Evolutionary conservation across 2,888 invertebrate genomes (phyloP), one percentile per base, ranked within the genome.

Genomic region (Caradrina clavipalpis): DNA sequence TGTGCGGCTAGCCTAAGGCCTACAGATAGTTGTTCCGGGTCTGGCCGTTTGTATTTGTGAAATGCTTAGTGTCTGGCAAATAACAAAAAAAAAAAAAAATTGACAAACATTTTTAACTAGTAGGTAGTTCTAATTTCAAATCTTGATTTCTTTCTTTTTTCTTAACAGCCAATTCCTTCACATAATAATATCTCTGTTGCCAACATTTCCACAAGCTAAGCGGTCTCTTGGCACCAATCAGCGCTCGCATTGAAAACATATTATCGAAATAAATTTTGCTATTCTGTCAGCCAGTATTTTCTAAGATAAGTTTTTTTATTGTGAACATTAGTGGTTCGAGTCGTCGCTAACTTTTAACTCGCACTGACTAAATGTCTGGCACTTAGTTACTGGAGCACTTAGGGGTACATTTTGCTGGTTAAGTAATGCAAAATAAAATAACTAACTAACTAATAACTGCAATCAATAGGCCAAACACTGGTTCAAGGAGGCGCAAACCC

Each of bases 201-300:
- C 74, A 78, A 78, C 57, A 55, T 53, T 49, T 22, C 21, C 49
- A 55, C 55, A 45, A 21, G 47, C 59, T 49, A 74, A 68, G 55
- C 51, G 55, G 60, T 73, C 65, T 78, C 74, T 78, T 76, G 76
- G 76, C 80, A 61, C 58, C 50, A 57, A 69, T 63, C 62, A 64
- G 50, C 10, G 26, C 50, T 31, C 47, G 11, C 69, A 80, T 77
- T 57, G 76, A 64, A 69, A 75, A 69, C 69, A 64, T 69, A 80
- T 60, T 80, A 76, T 71, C 50, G 63, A 71, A 57, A 76, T 66
- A 80, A 65, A 71, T 78, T 76, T 54, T 76, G 45, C 76, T 51
- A 54, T 63, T 57, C 58, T 51, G 50, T 57, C 56, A 56, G 39
- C 39, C 45, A 21, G 49, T 39, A 47, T 31, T 62, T 49, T 65